Evolutionary conservation across 2,113 vertebrate species (phyloP).

Genomic region (Tenrec ecaudatus): DNA sequence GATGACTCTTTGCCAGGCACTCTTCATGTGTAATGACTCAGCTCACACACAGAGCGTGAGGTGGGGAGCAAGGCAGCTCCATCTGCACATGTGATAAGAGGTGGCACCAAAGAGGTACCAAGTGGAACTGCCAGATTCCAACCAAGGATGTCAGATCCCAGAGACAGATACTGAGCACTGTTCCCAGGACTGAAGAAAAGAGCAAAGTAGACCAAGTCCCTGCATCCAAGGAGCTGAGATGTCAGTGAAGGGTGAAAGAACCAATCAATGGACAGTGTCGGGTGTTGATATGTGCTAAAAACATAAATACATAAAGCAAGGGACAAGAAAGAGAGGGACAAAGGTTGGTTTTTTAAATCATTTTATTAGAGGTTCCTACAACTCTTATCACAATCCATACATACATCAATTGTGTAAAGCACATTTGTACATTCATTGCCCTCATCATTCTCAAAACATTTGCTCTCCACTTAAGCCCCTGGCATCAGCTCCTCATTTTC

Average conservation of each 20-base stretch:
- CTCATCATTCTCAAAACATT: too few species aligned
- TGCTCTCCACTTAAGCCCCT: too few species aligned
- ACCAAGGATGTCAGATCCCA: neutral
- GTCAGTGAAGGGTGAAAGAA: neutral
- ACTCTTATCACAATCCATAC: too few species aligned
- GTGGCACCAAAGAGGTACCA: neutral
- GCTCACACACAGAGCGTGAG: neutral
- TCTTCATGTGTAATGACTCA: neutral
- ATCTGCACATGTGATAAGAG: neutral
- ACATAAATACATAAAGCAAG: too few species aligned
- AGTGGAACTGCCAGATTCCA: neutral
- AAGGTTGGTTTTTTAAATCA: too few species aligned
- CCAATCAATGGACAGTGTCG: neutral
- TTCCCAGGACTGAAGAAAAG: neutral
- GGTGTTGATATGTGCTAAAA: too few species aligned
- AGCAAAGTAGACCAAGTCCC: neutral
- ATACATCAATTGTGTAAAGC: too few species aligned
- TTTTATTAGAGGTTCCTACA: too few species aligned
- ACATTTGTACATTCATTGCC: too few species aligned
- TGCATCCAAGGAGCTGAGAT: neutral
- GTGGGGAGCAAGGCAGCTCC: neutral
- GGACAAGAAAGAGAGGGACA: too few species aligned
- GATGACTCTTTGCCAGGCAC: neutral
- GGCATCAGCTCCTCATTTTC: too few species aligned
- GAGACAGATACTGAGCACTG: neutral